These are phyloP conservation scores for Alaudala cheleensis DNA, from an alignment of 2,113 vertebrate species.

Conservation along the genomic window DNA sequence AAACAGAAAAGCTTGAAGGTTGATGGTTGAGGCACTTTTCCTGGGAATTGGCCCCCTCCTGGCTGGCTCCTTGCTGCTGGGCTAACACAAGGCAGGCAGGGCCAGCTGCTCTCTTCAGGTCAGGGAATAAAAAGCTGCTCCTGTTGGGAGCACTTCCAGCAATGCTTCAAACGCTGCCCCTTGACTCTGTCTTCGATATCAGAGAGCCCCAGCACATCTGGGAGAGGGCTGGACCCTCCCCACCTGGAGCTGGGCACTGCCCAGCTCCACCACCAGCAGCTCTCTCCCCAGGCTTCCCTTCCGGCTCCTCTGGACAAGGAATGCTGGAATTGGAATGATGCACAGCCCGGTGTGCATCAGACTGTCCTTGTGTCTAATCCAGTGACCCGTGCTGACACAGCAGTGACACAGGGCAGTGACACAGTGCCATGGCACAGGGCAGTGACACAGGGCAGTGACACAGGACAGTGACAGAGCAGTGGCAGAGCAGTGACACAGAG, in stretches of 20 bases:
- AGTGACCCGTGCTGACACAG: background rate
- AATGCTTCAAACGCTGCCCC: background rate
- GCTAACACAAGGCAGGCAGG: background rate
- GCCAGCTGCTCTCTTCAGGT: background rate
- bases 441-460: background rate
- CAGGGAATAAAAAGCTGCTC: background rate
- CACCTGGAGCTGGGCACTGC: background rate
- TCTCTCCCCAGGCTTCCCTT: background rate
- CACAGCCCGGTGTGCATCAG: rapidly evolving
- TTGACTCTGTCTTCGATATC: background rate
- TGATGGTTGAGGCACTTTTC: background rate
- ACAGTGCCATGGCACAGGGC: background rate
- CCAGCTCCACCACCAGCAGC: background rate
- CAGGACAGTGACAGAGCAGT: background rate
- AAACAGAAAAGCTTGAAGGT: background rate
- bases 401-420: background rate
- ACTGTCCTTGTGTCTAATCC: background rate
- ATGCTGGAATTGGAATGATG: background rate
- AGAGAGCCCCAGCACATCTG: background rate
- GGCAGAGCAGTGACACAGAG: background rate
- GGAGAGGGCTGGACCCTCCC: background rate
- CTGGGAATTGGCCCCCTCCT: background rate
- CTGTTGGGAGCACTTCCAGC: background rate
- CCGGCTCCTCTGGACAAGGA: background rate
- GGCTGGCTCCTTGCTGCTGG: background rate